phyloP scores from a whole-genome alignment of 2,113 vertebrate species.

The Pachyramphus minor region DNA sequence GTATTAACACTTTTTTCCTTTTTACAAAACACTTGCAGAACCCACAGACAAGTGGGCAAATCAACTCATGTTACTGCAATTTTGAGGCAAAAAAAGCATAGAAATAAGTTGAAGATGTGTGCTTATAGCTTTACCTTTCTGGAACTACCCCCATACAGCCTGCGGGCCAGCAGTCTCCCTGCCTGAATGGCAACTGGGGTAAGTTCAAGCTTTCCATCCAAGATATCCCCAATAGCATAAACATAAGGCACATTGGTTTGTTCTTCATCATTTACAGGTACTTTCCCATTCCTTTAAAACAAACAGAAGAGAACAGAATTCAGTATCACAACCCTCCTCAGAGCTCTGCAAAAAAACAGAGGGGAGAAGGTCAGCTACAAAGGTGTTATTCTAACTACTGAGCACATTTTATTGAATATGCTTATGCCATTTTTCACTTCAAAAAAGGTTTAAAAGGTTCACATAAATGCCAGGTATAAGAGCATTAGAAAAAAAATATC shows the following conservation, averaged over 20 bases:
- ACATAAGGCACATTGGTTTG: conserved; percentile 90
- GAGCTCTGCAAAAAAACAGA: neutral
- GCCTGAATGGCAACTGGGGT: conserved; percentile 94
- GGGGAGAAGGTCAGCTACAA: neutral
- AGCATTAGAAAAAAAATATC: neutral
- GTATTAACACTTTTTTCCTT: neutral
- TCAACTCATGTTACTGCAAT: neutral
- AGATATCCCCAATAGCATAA: conserved; percentile 90
- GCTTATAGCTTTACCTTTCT: conserved; percentile 76
- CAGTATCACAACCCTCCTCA: neutral
- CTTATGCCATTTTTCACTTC: neutral
- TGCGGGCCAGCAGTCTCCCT: conserved; percentile 86
- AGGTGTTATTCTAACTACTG: neutral
- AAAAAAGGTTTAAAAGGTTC: neutral
- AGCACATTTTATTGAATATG: neutral
- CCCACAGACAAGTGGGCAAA: neutral
- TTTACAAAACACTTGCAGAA: neutral
- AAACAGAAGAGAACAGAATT: neutral
- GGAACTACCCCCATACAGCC: conserved; percentile 79
- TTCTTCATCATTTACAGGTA: conserved; percentile 89
- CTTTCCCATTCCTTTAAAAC: conserved; percentile 84
- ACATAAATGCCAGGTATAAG: neutral
- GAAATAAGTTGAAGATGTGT: neutral
- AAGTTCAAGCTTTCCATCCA: conserved; percentile 91
- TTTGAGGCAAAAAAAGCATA: neutral